phyloP scores from a whole-genome alignment of 1,140 invertebrate species.

The Heliconius nattereri region DNA sequence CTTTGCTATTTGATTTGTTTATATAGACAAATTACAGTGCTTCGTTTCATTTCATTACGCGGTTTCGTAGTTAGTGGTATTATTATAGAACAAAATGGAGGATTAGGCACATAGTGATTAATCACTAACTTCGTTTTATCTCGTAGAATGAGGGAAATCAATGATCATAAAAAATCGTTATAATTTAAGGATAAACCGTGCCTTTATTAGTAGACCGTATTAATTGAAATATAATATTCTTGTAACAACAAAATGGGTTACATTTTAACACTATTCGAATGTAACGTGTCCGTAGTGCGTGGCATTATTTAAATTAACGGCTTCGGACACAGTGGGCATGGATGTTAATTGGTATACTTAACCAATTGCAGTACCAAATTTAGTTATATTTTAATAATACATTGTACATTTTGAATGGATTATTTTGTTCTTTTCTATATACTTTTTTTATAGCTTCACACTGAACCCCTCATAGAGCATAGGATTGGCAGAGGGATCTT shows the following conservation, averaged over 20 bases:
- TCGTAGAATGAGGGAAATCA: no score
- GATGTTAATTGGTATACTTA: constrained; percentile 1
- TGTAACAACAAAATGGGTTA: not conserved
- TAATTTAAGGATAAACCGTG: not conserved
- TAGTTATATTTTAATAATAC: not conserved
- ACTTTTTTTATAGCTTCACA: no score
- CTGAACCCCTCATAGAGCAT: no score
- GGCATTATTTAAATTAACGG: not conserved
- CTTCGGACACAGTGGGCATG: not conserved
- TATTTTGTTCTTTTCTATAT: no score
- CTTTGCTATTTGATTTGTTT: not conserved
- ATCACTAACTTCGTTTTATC: not conserved
- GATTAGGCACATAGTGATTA: not conserved
- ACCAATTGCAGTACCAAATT: not conserved
- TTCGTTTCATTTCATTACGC: no score
- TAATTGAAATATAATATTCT: not conserved
- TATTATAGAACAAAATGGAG: not conserved
- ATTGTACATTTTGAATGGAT: not conserved
- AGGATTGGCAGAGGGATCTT: no score
- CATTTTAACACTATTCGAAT: constrained; percentile 1
- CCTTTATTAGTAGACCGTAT: not conserved
- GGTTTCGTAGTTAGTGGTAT: no score
- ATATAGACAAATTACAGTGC: no score
- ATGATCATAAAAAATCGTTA: no score
- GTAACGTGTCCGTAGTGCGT: not conserved